Evolutionary conservation across 2,797 vertebrate genomes (phyloP).

Genomic region (Chiroxiphia lanceolata): DNA sequence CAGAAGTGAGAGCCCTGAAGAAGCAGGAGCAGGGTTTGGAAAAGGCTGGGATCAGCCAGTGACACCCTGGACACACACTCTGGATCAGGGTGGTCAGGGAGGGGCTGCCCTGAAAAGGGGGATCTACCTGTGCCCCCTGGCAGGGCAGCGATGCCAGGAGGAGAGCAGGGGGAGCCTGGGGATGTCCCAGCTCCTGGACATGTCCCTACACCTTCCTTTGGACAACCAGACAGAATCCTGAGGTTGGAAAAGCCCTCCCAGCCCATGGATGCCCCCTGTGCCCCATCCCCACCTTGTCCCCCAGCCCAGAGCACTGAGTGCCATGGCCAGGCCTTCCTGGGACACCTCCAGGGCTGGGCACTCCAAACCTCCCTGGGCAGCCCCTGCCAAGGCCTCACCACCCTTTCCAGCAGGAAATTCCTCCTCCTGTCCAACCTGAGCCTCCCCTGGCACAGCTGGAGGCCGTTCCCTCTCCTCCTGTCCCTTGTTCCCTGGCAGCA

Average conservation of each 20-base stretch:
- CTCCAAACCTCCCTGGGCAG: neutral
- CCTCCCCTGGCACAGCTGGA: no score
- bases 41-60: neutral
- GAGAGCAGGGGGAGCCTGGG: neutral
- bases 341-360: neutral
- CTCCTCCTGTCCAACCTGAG: neutral
- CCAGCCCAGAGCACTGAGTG: neutral
- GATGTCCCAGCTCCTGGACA: fast-evolving
- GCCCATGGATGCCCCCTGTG: fast-evolving
- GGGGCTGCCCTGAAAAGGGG: neutral
- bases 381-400: neutral
- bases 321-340: neutral
- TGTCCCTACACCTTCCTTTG: neutral
- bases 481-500: no score
- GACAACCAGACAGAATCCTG: neutral
- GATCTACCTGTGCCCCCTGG: neutral
- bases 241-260: neutral
- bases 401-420: neutral
- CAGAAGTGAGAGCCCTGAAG: neutral
- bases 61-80: neutral
- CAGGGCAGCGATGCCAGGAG: neutral
- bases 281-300: neutral
- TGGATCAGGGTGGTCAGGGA: neutral
- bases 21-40: neutral
- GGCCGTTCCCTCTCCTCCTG: no score